Evolutionary conservation across 2,113 vertebrate species (phyloP).

Genomic region (Sorex araneus): DNA sequence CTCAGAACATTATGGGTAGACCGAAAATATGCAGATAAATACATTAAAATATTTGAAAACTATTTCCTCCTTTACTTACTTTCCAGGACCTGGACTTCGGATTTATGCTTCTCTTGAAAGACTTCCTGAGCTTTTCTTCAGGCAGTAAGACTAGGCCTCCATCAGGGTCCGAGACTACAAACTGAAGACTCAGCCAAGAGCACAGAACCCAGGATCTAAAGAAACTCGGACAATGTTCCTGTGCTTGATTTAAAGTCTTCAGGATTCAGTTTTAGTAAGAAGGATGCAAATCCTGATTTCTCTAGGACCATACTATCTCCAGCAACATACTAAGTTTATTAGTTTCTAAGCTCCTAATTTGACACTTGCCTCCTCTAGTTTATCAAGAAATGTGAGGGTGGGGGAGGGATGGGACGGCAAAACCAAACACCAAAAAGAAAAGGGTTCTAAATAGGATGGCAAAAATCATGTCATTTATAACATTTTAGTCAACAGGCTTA

Average conservation of each 20-base stretch:
- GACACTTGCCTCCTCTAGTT: constrained; percentile 45
- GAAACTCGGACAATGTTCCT: background rate
- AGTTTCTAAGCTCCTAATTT: constrained; percentile 46
- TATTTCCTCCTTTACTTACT: constrained; percentile 79
- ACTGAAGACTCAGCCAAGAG: background rate
- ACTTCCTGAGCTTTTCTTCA: constrained; percentile 45
- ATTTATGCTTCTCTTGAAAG: constrained; percentile 64
- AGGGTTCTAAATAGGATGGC: constrained; percentile 62
- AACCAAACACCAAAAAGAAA: constrained; percentile 29
- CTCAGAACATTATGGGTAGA: constrained; percentile 80
- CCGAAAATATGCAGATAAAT: constrained; percentile 80
- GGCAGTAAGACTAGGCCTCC: constrained; percentile 30
- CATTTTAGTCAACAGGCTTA: constrained; percentile 74
- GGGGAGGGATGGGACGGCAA: constrained; percentile 47
- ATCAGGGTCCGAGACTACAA: background rate
- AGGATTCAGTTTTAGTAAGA: background rate
- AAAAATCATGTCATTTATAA: constrained; percentile 76
- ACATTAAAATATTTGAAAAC: constrained; percentile 76
- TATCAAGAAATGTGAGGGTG: constrained; percentile 34
- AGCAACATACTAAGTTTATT: constrained; percentile 38
- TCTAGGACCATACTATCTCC: background rate
- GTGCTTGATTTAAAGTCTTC: background rate
- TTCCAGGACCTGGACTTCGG: constrained; percentile 71
- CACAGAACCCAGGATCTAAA: background rate
- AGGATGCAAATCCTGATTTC: background rate